Conservation (phyloP, 2,888 invertebrate species). For the Didymodactylos carnosus region DNA sequence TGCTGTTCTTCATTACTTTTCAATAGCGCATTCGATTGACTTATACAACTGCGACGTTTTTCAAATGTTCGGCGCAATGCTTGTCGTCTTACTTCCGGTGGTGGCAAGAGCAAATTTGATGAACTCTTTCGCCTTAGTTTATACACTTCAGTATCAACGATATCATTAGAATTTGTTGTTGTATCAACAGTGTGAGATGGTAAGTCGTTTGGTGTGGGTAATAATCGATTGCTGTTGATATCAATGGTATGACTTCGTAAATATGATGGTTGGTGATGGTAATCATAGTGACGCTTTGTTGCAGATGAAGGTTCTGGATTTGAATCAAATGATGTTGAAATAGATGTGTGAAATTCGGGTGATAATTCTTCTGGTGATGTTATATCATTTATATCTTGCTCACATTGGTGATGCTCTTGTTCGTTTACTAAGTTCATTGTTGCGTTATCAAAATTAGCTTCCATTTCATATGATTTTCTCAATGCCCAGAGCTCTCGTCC, state of each 20-base stretch:
- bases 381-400: constrained; percentile 19
- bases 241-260: too few species aligned
- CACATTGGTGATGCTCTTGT: too few species aligned
- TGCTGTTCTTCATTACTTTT: not conserved
- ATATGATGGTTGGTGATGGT: too few species aligned
- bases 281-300: not conserved
- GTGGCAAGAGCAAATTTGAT: not conserved
- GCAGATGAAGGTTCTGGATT: too few species aligned
- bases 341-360: constrained; percentile 19
- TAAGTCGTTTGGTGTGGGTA: too few species aligned
- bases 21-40: not conserved
- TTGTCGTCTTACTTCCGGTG: not conserved
- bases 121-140: not conserved
- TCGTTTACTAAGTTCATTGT: too few species aligned
- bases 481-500: not conserved
- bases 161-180: not conserved
- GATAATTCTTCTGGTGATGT: constrained; percentile 29
- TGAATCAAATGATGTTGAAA: not conserved
- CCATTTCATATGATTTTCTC: not conserved
- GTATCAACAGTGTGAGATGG: too few species aligned
- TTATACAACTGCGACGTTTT: not conserved
- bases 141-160: not conserved
- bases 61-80: not conserved
- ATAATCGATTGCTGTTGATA: too few species aligned
- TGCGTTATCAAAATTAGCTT: too few species aligned